These are phyloP conservation scores for Phyllotis vaccarum DNA, from an alignment of 2,797 vertebrate genomes.

Conservation along the genomic window DNA sequence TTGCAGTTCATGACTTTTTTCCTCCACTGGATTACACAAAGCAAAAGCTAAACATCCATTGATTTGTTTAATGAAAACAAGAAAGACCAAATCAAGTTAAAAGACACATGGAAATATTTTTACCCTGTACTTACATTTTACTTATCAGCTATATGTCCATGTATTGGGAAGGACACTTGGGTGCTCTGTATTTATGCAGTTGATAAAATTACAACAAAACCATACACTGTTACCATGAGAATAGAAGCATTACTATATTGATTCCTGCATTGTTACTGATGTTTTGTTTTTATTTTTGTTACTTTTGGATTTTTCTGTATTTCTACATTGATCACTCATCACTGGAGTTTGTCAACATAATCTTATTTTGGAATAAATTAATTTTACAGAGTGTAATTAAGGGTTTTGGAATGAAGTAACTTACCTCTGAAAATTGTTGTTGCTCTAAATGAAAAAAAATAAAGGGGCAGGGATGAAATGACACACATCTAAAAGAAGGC, in stretches of 20 bases:
- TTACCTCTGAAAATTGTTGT: background rate
- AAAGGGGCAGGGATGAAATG: background rate
- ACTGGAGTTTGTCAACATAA: background rate
- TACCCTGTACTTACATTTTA: background rate
- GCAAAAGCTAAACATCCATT: background rate
- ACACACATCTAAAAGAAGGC: background rate
- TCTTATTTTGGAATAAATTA: background rate
- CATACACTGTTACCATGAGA: background rate
- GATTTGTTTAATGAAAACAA: background rate
- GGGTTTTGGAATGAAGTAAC: background rate
- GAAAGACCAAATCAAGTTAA: background rate
- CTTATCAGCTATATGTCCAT: background rate
- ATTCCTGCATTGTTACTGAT: background rate
- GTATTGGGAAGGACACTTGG: background rate
- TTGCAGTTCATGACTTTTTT: background rate
- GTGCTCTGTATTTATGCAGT: background rate
- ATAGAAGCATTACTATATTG: background rate
- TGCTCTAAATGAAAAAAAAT: background rate
- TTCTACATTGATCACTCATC: background rate
- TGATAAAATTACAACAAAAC: conserved; percentile 2
- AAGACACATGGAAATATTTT: background rate
- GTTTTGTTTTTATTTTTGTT: background rate
- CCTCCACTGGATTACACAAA: background rate
- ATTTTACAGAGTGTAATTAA: background rate
- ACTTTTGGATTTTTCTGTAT: too few species aligned